phyloP scores from a whole-genome alignment of 2,888 invertebrate species.

The Zaprionus obscuricornis region DNA sequence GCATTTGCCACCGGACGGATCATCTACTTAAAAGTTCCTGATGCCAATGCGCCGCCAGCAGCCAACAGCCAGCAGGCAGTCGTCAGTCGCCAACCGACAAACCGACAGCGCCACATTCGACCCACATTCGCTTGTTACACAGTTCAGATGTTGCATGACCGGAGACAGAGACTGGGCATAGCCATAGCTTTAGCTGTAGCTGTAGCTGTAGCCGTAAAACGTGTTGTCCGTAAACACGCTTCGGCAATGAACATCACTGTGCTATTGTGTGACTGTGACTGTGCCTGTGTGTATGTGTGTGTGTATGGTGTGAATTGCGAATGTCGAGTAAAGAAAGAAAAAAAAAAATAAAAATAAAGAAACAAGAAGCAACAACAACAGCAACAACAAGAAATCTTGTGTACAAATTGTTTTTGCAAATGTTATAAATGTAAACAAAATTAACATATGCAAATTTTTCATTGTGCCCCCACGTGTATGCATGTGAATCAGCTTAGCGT shows the following conservation, averaged over 20 bases:
- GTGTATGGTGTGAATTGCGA: constrained; percentile 45
- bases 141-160: constrained; percentile 31
- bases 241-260: constrained; percentile 13
- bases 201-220: constrained; percentile 47
- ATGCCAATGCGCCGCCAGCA: constrained; percentile 35
- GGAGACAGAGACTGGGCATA: not conserved
- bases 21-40: constrained; percentile 55
- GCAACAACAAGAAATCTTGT: constrained; percentile 29
- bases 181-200: constrained; percentile 4
- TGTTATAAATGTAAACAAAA: constrained; percentile 75
- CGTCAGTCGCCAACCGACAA: not conserved
- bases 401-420: constrained; percentile 68
- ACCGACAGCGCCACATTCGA: constrained; percentile 17
- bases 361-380: not conserved
- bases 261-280: constrained; percentile 9
- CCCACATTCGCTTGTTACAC: constrained; percentile 51
- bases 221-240: constrained; percentile 59
- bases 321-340: constrained; percentile 38
- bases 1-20: constrained; percentile 17
- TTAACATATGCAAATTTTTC: constrained; percentile 73
- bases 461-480: constrained; percentile 39
- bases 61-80: too few species aligned
- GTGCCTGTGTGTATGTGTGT: constrained; percentile 8
- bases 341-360: constrained; percentile 3
- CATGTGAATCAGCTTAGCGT: constrained; percentile 30